A percentile compares a stretch with the other conserved stretches of the same genome.
Conservation (phyloP, 1,140 invertebrate species). For the Latrodectus geometricus region DNA sequence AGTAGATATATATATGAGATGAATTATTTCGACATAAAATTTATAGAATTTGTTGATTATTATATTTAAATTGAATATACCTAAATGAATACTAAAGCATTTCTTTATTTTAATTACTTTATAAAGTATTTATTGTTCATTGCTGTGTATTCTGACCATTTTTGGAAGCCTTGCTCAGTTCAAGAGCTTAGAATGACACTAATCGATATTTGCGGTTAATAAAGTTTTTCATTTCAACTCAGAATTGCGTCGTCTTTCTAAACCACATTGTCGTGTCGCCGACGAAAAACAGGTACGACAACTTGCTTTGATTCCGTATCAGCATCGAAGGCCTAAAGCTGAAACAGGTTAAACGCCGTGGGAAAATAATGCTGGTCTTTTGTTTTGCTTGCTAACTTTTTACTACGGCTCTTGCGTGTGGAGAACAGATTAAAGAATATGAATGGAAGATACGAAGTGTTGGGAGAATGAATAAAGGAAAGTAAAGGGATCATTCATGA, state of each 20-base stretch:
- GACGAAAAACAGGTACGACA: constrained; percentile 53
- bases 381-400: constrained; percentile 26
- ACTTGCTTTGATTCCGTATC: constrained; percentile 33
- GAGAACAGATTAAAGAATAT: constrained; percentile 47
- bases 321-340: background rate
- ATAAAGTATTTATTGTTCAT: no score
- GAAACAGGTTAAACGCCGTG: constrained; percentile 53
- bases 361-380: constrained; percentile 42
- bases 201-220: constrained; percentile 48
- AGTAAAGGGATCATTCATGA: no score
- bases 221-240: background rate
- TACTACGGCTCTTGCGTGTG: constrained; percentile 47
- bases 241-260: background rate
- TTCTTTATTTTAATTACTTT: no score
- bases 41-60: no score
- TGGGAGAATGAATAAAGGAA: constrained; percentile 12
- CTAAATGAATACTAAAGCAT: no score
- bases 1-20: no score
- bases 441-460: constrained; percentile 24
- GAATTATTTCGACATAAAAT: no score
- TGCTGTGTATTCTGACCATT: no score
- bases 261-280: constrained; percentile 30
- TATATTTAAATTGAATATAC: no score
- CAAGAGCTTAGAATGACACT: constrained; percentile 29
- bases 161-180: background rate